Evolutionary conservation across 2,113 vertebrate species (phyloP).

Genomic region (Thamnaconus septentrionalis): DNA sequence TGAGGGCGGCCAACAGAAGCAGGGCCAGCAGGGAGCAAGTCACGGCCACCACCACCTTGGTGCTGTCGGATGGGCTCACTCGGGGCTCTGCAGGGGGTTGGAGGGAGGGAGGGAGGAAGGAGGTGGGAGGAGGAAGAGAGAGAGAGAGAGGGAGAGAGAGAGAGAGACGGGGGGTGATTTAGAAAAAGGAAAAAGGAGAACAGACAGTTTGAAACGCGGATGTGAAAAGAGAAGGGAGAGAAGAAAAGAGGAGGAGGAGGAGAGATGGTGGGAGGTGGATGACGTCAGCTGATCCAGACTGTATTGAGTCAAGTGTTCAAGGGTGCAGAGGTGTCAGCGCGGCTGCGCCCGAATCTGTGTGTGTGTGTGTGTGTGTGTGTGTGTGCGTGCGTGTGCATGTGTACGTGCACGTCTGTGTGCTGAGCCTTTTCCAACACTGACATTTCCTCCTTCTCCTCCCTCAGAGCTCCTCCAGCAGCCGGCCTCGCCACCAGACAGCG

Average conservation of each 20-base stretch:
- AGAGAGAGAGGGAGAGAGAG: background rate
- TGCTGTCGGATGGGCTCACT: constrained; percentile 72
- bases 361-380: constrained; percentile 39
- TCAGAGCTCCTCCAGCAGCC: constrained; percentile 64
- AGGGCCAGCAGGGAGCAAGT: constrained; percentile 84
- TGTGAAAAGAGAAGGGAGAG: constrained; percentile 1
- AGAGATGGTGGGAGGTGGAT: constrained; percentile 40
- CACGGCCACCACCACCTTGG: constrained; percentile 83
- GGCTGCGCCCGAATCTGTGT: background rate
- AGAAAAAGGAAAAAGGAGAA: constrained; percentile 27
- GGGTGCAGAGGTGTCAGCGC: constrained; percentile 48
- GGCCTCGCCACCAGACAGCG: constrained; percentile 35
- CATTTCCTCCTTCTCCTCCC: constrained; percentile 51
- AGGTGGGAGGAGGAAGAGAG: constrained; percentile 16
- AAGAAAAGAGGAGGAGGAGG: constrained; percentile 18
- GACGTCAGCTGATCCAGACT: constrained; percentile 52
- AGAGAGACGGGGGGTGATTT: constrained; percentile 43
- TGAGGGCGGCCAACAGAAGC: constrained; percentile 78
- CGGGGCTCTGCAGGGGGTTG: constrained; percentile 79
- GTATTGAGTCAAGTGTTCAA: constrained; percentile 46
- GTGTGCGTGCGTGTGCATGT: constrained; percentile 38
- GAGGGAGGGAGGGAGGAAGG: constrained; percentile 37
- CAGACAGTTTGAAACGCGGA: constrained; percentile 22
- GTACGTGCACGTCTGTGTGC: constrained; percentile 3
- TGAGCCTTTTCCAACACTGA: constrained; percentile 41